Conservation (phyloP, 2,888 invertebrate species). For the Brachyopa scutellaris region DNA sequence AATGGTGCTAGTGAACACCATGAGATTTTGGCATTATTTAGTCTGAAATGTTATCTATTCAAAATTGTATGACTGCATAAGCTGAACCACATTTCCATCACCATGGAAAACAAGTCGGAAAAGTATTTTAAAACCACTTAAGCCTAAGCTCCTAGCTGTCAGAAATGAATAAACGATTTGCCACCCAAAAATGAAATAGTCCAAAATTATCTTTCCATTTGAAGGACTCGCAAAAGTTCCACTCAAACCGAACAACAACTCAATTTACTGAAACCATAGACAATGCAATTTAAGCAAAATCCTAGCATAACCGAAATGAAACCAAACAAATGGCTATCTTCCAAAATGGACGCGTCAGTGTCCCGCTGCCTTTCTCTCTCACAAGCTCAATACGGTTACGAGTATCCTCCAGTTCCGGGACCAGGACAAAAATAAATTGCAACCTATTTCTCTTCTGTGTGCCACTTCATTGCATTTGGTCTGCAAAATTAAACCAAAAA, state of each 20-base stretch:
- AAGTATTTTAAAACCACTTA: too few relatives aligned
- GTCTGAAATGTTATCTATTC: too few relatives aligned
- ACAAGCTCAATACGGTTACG: conserved; percentile 29
- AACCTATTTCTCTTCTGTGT: conserved; percentile 28
- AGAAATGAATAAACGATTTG: too few relatives aligned
- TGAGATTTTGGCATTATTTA: too few relatives aligned
- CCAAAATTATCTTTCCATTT: too few relatives aligned
- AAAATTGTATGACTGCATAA: too few relatives aligned
- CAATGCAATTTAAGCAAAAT: conserved; percentile 55
- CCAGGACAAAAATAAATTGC: conserved; percentile 42
- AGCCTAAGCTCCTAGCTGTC: too few relatives aligned
- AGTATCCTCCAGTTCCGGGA: background rate
- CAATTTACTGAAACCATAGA: conserved; percentile 46
- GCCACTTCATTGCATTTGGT: background rate
- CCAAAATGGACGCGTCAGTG: conserved; percentile 10
- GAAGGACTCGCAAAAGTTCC: too few relatives aligned
- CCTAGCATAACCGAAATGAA: conserved; percentile 9
- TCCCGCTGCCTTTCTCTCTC: background rate
- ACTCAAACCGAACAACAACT: conserved; percentile 16
- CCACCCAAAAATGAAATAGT: too few relatives aligned
- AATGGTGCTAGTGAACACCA: too few relatives aligned
- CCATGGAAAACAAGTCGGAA: too few relatives aligned
- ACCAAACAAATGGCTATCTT: conserved; percentile 43
- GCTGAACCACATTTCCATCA: too few relatives aligned
- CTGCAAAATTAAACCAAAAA: background rate